These are phyloP conservation scores for Nylanderia fulva DNA, from an alignment of 1,140 invertebrate species.

Conservation along the genomic window DNA sequence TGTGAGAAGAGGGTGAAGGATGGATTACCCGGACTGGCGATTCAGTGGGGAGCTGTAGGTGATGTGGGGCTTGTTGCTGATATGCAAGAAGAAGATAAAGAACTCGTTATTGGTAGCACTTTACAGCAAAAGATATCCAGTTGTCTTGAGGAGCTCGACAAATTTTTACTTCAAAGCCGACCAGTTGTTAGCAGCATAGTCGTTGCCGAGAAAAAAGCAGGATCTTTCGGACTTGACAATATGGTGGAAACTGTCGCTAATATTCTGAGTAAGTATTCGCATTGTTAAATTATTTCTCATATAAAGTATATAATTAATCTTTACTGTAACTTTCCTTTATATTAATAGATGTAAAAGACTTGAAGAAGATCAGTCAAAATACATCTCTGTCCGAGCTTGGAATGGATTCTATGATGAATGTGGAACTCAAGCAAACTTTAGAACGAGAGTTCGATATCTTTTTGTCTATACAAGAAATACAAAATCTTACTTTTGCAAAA, in stretches of 20 bases:
- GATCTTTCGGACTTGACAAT: conserved; percentile 75
- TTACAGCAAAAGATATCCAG: conserved; percentile 89
- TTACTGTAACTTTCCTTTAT: background rate
- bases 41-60: conserved; percentile 88
- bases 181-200: conserved; percentile 89
- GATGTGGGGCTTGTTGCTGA: conserved; percentile 88
- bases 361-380: conserved; percentile 88
- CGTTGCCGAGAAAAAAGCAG: conserved; percentile 86
- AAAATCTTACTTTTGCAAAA: conserved; percentile 87
- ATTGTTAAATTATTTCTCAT: too few species aligned
- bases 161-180: conserved; percentile 87
- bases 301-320: too few species aligned
- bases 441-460: conserved; percentile 91
- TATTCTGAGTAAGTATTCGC: conserved; percentile 84
- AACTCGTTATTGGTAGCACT: conserved; percentile 87
- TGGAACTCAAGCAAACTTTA: conserved; percentile 92
- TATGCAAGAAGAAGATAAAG: conserved; percentile 89
- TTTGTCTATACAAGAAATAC: conserved; percentile 90
- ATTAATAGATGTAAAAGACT: conserved; percentile 77
- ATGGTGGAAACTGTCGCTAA: conserved; percentile 85
- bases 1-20: conserved; percentile 83
- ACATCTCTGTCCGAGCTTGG: conserved; percentile 90
- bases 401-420: conserved; percentile 93
- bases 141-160: conserved; percentile 86
- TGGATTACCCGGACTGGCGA: conserved; percentile 86